These are phyloP conservation scores for Drosophila insularis DNA, from an alignment of 1,140 invertebrate species.

Conservation along the genomic window DNA sequence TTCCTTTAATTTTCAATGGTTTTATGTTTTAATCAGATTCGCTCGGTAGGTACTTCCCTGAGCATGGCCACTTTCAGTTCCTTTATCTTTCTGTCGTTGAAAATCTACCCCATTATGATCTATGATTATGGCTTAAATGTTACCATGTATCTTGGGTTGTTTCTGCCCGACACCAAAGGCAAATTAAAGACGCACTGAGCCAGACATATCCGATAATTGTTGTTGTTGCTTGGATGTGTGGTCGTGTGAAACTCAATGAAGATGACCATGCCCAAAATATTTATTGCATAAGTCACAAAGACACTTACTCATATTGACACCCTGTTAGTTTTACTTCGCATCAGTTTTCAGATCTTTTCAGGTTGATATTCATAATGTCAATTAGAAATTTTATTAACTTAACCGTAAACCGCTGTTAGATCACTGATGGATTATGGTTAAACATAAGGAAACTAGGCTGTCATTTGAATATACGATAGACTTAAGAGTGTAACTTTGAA, in stretches of 20 bases:
- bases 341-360: too few relatives aligned
- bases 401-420: constrained; percentile 43
- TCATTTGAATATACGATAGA: too few relatives aligned
- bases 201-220: constrained; percentile 4
- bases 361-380: constrained; percentile 23
- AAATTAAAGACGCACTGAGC: constrained; percentile 63
- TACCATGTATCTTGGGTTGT: constrained; percentile 68
- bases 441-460: too few relatives aligned
- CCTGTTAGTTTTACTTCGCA: too few relatives aligned
- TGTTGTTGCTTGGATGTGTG: constrained; percentile 12
- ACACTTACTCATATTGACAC: constrained; percentile 51
- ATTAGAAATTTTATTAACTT: constrained; percentile 35
- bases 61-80: constrained; percentile 65
- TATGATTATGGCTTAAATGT: constrained; percentile 48
- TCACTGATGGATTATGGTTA: too few relatives aligned
- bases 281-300: constrained; percentile 53
- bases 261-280: constrained; percentile 47
- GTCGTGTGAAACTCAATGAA: constrained; percentile 47
- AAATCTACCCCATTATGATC: constrained; percentile 70
- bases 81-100: constrained; percentile 67
- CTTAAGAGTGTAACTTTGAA: too few relatives aligned
- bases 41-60: constrained; percentile 63
- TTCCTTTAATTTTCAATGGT: not conserved
- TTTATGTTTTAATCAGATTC: constrained; percentile 40
- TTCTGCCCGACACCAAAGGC: constrained; percentile 72